Evolutionary conservation across 2,797 vertebrate genomes (phyloP).

Genomic region (Odontamblyopus lacepedii): DNA sequence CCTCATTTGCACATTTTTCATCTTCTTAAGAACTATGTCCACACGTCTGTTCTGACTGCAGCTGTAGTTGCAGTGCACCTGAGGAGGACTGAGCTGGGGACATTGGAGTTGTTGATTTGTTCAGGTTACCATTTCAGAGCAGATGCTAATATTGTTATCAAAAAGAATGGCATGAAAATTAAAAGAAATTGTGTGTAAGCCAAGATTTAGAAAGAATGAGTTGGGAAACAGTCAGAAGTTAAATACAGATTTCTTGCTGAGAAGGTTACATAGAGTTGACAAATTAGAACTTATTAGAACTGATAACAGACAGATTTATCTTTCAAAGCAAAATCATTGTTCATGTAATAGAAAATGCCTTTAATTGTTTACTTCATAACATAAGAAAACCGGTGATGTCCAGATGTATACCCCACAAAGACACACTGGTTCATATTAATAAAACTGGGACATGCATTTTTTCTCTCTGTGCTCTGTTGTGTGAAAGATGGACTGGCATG

Average conservation of each 20-base stretch:
- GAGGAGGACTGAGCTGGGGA: slow-evolving; percentile 12
- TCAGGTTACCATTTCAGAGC: not conserved
- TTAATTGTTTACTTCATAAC: not conserved
- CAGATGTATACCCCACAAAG: slow-evolving; percentile 66
- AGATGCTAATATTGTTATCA: slow-evolving; percentile 1
- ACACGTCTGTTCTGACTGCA: slow-evolving; percentile 5
- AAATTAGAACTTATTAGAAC: not conserved
- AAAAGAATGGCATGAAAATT: not conserved
- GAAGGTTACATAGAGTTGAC: not conserved
- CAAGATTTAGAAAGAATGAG: no score
- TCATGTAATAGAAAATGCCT: not conserved
- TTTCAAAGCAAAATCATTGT: not conserved
- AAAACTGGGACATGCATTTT: slow-evolving; percentile 41
- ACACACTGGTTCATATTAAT: slow-evolving; percentile 58
- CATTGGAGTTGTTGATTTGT: not conserved
- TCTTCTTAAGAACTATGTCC: slow-evolving; percentile 14
- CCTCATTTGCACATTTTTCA: slow-evolving; percentile 16
- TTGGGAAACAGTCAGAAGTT: not conserved
- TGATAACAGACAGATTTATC: not conserved
- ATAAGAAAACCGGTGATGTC: slow-evolving; percentile 11
- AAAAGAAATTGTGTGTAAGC: not conserved
- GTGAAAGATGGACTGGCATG: no score
- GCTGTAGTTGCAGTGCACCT: not conserved
- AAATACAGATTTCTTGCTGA: not conserved
- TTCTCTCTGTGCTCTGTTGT: slow-evolving; percentile 28